Percentiles rank a stretch among this genome's conserved stretches.
These are phyloP conservation scores for Gila orcuttii DNA, from an alignment of 2,113 vertebrate genomes.

Conservation along the genomic window DNA sequence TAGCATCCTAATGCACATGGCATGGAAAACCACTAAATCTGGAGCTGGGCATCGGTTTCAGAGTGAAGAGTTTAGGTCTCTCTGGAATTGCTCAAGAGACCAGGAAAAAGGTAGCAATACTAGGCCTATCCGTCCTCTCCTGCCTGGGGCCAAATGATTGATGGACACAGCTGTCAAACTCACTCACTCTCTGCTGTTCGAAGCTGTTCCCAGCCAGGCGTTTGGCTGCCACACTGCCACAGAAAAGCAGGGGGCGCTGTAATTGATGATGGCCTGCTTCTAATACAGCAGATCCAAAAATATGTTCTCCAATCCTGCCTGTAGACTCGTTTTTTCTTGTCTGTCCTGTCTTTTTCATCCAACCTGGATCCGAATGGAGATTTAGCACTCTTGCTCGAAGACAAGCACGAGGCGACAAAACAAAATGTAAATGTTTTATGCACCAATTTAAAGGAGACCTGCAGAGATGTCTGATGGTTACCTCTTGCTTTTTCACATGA, in stretches of 20 bases:
- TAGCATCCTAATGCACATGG: conserved; percentile 5
- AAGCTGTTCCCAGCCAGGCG: conserved; percentile 57
- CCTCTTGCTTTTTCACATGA: not conserved
- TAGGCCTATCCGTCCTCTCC: not conserved
- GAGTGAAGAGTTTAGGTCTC: not conserved
- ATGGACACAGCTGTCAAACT: conserved; percentile 48
- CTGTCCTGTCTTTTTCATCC: not conserved
- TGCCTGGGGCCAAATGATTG: conserved; percentile 54
- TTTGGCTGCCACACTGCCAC: conserved; percentile 47
- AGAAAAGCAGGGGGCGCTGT: conserved; percentile 43
- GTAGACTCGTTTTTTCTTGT: conserved; percentile 11
- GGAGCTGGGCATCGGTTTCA: not conserved
- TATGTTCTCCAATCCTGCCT: conserved; percentile 37
- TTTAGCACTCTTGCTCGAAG: not conserved
- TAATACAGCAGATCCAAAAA: conserved; percentile 56
- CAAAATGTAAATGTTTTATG: not conserved
- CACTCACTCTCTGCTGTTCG: conserved; percentile 45
- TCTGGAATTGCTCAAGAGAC: not conserved
- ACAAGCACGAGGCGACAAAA: not conserved
- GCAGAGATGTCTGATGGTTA: not conserved
- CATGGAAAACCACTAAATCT: not conserved
- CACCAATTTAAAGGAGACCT: not conserved
- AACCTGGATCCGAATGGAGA: not conserved
- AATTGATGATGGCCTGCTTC: conserved; percentile 61
- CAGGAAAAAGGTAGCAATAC: conserved; percentile 26